Conservation (phyloP, 2,113 vertebrate species). For the Promerops cafer region DNA sequence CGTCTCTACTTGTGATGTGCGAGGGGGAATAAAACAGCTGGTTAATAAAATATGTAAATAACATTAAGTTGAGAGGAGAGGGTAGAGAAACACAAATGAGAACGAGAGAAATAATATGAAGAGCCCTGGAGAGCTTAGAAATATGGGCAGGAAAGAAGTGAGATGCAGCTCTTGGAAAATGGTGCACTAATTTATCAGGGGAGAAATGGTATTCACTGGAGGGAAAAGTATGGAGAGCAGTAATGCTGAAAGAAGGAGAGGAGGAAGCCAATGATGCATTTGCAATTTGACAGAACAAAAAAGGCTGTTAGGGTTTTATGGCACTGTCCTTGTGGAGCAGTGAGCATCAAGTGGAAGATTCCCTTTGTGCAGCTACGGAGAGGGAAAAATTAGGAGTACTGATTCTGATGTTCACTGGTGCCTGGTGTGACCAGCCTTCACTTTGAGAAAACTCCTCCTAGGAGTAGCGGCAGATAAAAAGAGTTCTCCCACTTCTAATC, state of each 20-base stretch:
- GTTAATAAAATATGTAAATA: slow-evolving; percentile 40
- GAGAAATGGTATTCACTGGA: not conserved
- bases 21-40: not conserved
- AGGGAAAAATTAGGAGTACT: not conserved
- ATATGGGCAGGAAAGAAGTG: not conserved
- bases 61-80: not conserved
- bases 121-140: not conserved
- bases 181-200: not conserved
- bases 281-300: not conserved
- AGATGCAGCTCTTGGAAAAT: slow-evolving; percentile 9
- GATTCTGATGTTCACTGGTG: not conserved
- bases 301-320: not conserved
- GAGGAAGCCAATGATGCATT: not conserved
- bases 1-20: not conserved
- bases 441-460: not conserved
- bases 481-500: not conserved
- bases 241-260: not conserved
- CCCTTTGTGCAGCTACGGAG: not conserved
- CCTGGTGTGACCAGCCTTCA: not conserved
- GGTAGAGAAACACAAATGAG: not conserved
- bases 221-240: not conserved
- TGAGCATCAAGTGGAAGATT: not conserved
- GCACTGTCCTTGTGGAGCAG: not conserved
- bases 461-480: not conserved
- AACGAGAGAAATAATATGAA: not conserved